These are phyloP conservation scores for Coenonympha glycerion DNA, from an alignment of 2,888 invertebrate species.

Conservation along the genomic window DNA sequence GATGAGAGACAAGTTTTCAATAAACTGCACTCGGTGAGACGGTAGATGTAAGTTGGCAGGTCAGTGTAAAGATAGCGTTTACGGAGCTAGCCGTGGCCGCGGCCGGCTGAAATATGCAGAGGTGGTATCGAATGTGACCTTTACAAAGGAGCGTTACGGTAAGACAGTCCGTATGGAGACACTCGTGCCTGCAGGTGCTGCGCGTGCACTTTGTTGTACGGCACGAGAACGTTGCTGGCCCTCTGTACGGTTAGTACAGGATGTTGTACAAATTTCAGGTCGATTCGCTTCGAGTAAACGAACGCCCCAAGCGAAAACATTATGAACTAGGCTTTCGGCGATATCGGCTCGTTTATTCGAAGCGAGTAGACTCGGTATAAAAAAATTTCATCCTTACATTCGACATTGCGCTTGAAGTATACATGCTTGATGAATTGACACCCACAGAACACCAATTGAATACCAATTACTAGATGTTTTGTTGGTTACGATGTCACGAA, in stretches of 20 bases:
- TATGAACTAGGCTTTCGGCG: too few species aligned
- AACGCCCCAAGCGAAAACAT: too few species aligned
- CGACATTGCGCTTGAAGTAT: too few species aligned
- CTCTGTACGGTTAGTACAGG: background rate
- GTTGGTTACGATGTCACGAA: too few species aligned
- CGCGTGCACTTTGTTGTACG: constrained; percentile 35
- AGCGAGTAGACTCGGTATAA: too few species aligned
- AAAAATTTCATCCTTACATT: too few species aligned
- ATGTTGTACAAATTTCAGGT: background rate
- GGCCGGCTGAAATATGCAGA: constrained; percentile 70
- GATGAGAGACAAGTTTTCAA: constrained; percentile 32
- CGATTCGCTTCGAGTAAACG: too few species aligned
- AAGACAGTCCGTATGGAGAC: constrained; percentile 64
- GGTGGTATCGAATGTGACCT: constrained; percentile 65
- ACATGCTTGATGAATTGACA: too few species aligned
- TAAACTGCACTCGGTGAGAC: constrained; percentile 11
- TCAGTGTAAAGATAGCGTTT: constrained; percentile 65
- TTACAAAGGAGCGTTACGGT: constrained; percentile 57
- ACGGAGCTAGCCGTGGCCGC: constrained; percentile 62
- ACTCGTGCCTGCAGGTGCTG: constrained; percentile 48
- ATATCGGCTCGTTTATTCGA: too few species aligned
- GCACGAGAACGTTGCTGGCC: constrained; percentile 18
- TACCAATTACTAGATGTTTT: too few species aligned
- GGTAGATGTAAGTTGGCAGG: constrained; percentile 37
- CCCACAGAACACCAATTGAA: too few species aligned